Evolutionary conservation across 1,140 invertebrate species (phyloP).

Genomic region (Macrosteles quadrilineatus): DNA sequence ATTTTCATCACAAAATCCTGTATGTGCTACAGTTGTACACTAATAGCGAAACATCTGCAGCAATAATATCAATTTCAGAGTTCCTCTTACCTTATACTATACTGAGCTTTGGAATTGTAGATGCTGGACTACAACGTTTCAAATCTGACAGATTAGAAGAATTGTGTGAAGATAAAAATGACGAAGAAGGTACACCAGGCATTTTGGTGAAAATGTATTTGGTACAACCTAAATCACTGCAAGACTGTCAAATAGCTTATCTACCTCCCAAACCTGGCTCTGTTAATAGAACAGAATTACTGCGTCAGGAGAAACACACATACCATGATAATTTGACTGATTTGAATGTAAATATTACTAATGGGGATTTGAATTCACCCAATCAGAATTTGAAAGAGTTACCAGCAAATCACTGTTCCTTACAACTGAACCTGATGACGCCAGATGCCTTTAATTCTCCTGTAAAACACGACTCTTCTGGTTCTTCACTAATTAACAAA

Average conservation of each 20-base stretch:
- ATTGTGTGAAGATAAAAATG: conserved; percentile 46
- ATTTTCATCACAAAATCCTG: conserved; percentile 73
- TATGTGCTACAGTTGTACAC: conserved; percentile 76
- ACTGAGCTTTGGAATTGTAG: conserved; percentile 81
- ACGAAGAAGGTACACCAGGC: conserved; percentile 49
- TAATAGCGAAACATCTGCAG: conserved; percentile 57
- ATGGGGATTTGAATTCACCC: not conserved
- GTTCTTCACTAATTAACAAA: not conserved
- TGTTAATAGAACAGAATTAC: not conserved
- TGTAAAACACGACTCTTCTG: conserved; percentile 17
- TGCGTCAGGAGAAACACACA: not conserved
- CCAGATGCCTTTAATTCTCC: conserved; percentile 83
- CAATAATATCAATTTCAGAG: conserved; percentile 71
- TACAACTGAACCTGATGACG: conserved; percentile 70
- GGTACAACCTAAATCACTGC: conserved; percentile 85
- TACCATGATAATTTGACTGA: conserved; percentile 15
- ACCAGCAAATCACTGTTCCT: conserved; percentile 24
- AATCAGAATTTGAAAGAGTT: not conserved
- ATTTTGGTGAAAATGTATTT: conserved; percentile 75
- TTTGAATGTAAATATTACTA: not conserved
- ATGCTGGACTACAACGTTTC: conserved; percentile 61
- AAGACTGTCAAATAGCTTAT: conserved; percentile 82
- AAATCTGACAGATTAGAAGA: conserved; percentile 44
- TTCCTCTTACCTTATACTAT: conserved; percentile 81
- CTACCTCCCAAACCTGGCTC: conserved; percentile 54